Evolutionary conservation across 2,113 vertebrate species (phyloP).

Genomic region (Vidua chalybeata): DNA sequence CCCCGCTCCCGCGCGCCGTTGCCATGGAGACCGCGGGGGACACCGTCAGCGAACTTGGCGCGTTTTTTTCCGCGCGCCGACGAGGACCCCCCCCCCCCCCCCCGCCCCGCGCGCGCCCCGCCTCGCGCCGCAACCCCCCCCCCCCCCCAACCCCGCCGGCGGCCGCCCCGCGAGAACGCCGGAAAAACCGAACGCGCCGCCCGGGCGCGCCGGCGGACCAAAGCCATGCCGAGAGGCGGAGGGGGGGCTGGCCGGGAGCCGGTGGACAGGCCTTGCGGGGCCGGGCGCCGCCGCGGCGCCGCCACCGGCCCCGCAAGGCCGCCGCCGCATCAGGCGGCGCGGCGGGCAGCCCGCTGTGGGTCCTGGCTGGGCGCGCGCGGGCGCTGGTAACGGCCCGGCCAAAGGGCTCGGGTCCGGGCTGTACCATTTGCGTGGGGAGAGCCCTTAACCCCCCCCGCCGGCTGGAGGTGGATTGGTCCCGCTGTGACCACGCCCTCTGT

Average conservation of each 20-base stretch:
- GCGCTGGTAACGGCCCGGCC: conserved; percentile 34
- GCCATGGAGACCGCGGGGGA: too few relatives aligned
- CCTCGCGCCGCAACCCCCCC: neutral
- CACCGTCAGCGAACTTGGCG: neutral
- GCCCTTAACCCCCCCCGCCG: rapidly evolving
- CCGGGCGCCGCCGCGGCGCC: neutral
- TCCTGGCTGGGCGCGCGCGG: conserved; percentile 9
- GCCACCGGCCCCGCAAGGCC: rapidly evolving
- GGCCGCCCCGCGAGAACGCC: neutral
- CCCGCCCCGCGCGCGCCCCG: too few relatives aligned
- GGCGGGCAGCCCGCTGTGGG: neutral
- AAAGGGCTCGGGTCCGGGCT: neutral
- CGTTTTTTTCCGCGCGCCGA: neutral
- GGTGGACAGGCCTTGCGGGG: too few relatives aligned
- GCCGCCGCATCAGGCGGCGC: neutral
- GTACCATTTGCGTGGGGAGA: neutral
- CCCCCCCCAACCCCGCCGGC: too few relatives aligned
- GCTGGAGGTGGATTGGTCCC: neutral
- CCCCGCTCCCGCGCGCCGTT: too few relatives aligned
- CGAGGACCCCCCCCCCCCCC: neutral
- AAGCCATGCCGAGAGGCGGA: neutral
- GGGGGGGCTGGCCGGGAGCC: neutral
- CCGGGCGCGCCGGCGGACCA: too few relatives aligned
- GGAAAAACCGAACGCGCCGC: neutral
- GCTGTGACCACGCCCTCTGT: rapidly evolving